These are phyloP conservation scores for Odocoileus virginianus DNA, from an alignment of 2,113 vertebrate genomes.

Conservation along the genomic window DNA sequence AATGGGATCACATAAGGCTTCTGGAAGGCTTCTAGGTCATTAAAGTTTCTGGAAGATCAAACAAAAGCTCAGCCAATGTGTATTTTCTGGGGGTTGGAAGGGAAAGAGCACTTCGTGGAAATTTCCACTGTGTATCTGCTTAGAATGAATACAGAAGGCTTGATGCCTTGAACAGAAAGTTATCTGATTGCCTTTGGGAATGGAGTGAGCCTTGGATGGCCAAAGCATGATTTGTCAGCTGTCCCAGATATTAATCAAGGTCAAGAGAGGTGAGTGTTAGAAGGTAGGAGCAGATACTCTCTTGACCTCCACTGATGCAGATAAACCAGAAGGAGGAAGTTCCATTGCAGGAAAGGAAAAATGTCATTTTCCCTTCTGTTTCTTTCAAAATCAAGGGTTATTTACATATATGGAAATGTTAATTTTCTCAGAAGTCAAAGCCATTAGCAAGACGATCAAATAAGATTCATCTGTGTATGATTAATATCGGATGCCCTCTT, in stretches of 20 bases:
- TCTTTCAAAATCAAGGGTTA: constrained; percentile 56
- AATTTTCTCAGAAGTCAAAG: constrained; percentile 67
- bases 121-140: neutral
- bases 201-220: neutral
- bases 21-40: neutral
- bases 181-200: constrained; percentile 13
- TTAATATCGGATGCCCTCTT: constrained; percentile 48
- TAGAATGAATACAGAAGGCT: neutral
- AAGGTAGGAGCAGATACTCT: neutral
- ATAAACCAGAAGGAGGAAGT: constrained; percentile 32
- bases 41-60: constrained; percentile 34
- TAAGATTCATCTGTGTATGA: constrained; percentile 29
- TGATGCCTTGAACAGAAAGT: neutral
- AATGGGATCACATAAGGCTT: neutral
- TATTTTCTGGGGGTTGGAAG: constrained; percentile 4
- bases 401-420: constrained; percentile 60
- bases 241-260: constrained; percentile 10
- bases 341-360: neutral
- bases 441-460: constrained; percentile 21
- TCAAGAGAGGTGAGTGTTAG: neutral
- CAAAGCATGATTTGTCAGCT: neutral
- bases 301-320: neutral
- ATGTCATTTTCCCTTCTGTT: constrained; percentile 36
- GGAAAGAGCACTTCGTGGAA: constrained; percentile 8
- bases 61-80: constrained; percentile 1